Evolutionary conservation across 2,113 vertebrate genomes (phyloP).

Genomic region (Corythaixoides concolor): DNA sequence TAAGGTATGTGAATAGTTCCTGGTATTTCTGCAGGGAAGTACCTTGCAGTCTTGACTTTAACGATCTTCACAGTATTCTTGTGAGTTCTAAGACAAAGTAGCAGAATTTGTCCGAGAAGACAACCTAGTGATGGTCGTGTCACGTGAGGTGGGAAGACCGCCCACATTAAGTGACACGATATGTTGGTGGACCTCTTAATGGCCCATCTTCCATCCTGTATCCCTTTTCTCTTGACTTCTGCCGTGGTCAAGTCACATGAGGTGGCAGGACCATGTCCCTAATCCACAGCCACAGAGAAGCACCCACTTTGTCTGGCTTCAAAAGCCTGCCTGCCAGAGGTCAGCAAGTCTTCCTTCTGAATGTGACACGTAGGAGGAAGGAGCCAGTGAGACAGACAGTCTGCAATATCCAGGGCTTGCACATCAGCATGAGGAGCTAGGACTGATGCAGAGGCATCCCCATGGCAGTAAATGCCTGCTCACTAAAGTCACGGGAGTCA

Average conservation of each 20-base stretch:
- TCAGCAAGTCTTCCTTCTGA: not conserved
- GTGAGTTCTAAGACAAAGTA: not conserved
- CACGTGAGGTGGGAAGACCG: not conserved
- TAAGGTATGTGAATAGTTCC: not conserved
- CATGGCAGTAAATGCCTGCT: not conserved
- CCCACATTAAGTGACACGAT: not conserved
- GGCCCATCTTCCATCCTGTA: not conserved
- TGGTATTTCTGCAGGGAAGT: not conserved
- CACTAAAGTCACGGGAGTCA: not conserved
- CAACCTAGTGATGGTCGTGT: not conserved
- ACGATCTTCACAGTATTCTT: not conserved
- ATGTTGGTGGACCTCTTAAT: not conserved
- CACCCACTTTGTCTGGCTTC: not conserved
- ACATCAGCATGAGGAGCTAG: accelerated
- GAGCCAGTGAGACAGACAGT: not conserved
- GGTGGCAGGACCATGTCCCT: not conserved
- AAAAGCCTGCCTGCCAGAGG: not conserved
- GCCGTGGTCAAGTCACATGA: not conserved
- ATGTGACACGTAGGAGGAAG: not conserved
- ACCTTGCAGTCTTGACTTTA: not conserved
- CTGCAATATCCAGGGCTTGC: not conserved
- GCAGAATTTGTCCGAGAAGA: not conserved
- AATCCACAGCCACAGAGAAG: not conserved
- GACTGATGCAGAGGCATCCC: not conserved
- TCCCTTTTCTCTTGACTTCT: not conserved